Conservation (phyloP, 30 jellyfish, hydroid and myxozoan species). For the Catostylus mosaicus region DNA sequence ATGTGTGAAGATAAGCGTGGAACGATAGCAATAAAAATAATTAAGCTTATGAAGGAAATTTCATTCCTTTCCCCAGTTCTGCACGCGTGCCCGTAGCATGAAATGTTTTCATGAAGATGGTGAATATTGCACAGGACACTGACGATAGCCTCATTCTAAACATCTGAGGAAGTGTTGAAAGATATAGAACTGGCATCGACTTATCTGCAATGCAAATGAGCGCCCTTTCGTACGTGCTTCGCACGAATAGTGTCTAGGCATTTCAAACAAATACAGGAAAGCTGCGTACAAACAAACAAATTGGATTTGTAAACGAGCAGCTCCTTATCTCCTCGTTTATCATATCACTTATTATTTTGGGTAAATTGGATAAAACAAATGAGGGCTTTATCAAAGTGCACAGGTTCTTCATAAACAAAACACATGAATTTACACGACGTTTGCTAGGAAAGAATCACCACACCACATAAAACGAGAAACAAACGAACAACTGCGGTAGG, state of each 20-base stretch:
- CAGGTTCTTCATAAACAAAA: neutral
- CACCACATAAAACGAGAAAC: too few species aligned
- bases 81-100: too few species aligned
- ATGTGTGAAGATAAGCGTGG: too few species aligned
- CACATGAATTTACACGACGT: neutral
- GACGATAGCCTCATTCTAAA: too few species aligned
- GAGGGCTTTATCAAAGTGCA: neutral
- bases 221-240: neutral
- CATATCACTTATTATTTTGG: neutral
- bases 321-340: conserved; percentile 23
- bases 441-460: neutral
- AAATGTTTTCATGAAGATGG: too few species aligned
- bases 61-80: too few species aligned
- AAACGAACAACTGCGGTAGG: too few species aligned
- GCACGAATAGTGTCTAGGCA: neutral
- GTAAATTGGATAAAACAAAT: conserved; percentile 25
- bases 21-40: too few species aligned
- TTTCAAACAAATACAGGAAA: conserved; percentile 4
- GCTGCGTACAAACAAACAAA: conserved; percentile 22
- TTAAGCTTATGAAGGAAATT: too few species aligned
- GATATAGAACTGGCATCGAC: conserved; percentile 1
- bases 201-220: neutral
- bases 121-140: too few species aligned
- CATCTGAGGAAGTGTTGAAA: neutral
- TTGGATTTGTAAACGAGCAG: conserved; percentile 42